Percentiles rank a stretch among this genome's conserved stretches.
phyloP scores from a whole-genome alignment of 2,113 vertebrate genomes.

The Willisornis vidua region DNA sequence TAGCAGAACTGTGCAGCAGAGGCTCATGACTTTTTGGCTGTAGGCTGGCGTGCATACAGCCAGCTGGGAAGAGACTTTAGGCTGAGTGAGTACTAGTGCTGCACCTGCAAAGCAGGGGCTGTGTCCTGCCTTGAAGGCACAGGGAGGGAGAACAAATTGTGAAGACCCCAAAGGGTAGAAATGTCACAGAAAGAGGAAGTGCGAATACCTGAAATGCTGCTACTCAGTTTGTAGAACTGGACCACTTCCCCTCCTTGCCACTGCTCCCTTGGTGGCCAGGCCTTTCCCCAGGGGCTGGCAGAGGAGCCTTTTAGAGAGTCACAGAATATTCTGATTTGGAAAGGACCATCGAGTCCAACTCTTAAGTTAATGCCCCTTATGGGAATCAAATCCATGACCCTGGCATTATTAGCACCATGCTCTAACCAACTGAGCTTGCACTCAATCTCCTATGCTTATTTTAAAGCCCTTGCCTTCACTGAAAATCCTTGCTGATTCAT shows the following conservation, averaged over 20 bases:
- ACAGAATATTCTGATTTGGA: not conserved
- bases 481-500: not conserved
- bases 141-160: not conserved
- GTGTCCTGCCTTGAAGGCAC: not conserved
- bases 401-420: not conserved
- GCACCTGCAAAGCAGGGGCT: not conserved
- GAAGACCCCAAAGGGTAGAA: not conserved
- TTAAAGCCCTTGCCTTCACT: not conserved
- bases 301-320: not conserved
- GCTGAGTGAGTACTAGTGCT: not conserved
- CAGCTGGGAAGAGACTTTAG: not conserved
- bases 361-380: not conserved
- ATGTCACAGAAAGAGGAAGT: fast-evolving
- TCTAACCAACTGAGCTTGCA: not conserved
- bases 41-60: fast-evolving
- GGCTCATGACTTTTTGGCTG: not conserved
- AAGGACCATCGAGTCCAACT: not conserved
- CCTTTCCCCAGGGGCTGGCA: not conserved
- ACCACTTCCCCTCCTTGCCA: not conserved
- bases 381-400: not conserved
- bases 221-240: not conserved
- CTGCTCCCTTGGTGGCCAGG: not conserved
- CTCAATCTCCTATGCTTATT: fast-evolving
- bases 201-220: not conserved
- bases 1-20: not conserved